Evolutionary conservation across 2,113 vertebrate species (phyloP).

Genomic region (Arothron firmamentum): DNA sequence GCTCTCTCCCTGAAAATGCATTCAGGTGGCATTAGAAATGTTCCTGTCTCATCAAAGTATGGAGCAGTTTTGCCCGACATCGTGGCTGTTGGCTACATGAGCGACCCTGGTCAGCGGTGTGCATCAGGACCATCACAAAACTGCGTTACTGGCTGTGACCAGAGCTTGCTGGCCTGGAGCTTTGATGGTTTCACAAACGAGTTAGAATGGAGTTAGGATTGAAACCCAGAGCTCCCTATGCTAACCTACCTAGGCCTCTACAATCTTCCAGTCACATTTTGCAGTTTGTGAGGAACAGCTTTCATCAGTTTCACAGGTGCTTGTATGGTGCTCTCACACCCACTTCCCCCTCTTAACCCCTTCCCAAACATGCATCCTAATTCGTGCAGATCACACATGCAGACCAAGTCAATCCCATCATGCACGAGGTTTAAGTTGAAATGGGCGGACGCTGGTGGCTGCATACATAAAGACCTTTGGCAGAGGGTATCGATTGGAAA

Average conservation of each 20-base stretch:
- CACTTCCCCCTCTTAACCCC: not conserved
- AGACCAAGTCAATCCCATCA: constrained; percentile 54
- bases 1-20: too few species aligned
- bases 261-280: not conserved
- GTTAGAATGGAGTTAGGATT: too few species aligned
- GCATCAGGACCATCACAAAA: too few species aligned
- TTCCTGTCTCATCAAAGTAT: too few species aligned
- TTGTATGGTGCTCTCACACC: not conserved
- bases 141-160: too few species aligned
- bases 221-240: too few species aligned
- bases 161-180: too few species aligned
- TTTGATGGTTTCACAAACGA: too few species aligned
- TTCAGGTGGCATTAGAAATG: too few species aligned
- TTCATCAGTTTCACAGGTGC: constrained; percentile 19
- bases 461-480: constrained; percentile 50
- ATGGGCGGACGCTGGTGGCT: constrained; percentile 43
- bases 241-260: not conserved
- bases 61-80: too few species aligned
- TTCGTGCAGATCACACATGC: constrained; percentile 28
- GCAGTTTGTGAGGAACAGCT: not conserved
- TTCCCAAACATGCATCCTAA: not conserved
- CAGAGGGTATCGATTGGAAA: constrained; percentile 58
- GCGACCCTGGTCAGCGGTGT: too few species aligned
- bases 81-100: too few species aligned
- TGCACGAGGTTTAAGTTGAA: constrained; percentile 23